These are phyloP conservation scores for Cyclophora punctaria DNA, from an alignment of 2,888 invertebrate genomes.

Conservation along the genomic window DNA sequence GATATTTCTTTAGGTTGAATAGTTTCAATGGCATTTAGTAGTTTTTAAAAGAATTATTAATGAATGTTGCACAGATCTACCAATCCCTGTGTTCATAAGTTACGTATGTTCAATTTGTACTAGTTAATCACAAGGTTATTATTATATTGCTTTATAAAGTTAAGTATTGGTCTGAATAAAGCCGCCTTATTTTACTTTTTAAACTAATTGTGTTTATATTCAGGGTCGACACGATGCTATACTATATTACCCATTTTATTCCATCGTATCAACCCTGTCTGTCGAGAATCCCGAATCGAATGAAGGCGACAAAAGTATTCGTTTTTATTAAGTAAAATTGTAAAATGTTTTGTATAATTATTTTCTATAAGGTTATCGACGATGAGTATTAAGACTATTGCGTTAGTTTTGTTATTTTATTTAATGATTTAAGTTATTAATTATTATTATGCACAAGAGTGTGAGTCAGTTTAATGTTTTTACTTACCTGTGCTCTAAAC, in stretches of 20 bases:
- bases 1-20: not conserved
- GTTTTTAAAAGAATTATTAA: constrained; percentile 20
- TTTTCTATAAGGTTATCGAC: not conserved
- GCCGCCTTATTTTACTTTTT: too few relatives aligned
- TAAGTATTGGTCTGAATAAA: too few relatives aligned
- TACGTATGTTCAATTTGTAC: not conserved
- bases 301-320: not conserved
- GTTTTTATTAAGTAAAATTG: constrained; percentile 1
- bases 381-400: constrained; percentile 5
- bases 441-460: constrained; percentile 20
- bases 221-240: too few relatives aligned
- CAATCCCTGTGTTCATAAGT: constrained; percentile 50
- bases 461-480: constrained; percentile 21
- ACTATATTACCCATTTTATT: too few relatives aligned
- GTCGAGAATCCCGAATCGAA: too few relatives aligned
- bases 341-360: not conserved
- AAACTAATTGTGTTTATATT: too few relatives aligned
- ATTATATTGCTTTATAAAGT: not conserved
- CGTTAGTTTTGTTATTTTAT: constrained; percentile 7
- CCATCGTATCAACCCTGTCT: too few relatives aligned
- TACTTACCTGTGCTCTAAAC: constrained; percentile 17
- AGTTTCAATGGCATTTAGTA: constrained; percentile 47
- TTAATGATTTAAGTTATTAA: constrained; percentile 12
- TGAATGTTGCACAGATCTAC: constrained; percentile 45
- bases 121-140: not conserved